phyloP scores from a whole-genome alignment of 2,113 vertebrate genomes.

The Scomber japonicus region DNA sequence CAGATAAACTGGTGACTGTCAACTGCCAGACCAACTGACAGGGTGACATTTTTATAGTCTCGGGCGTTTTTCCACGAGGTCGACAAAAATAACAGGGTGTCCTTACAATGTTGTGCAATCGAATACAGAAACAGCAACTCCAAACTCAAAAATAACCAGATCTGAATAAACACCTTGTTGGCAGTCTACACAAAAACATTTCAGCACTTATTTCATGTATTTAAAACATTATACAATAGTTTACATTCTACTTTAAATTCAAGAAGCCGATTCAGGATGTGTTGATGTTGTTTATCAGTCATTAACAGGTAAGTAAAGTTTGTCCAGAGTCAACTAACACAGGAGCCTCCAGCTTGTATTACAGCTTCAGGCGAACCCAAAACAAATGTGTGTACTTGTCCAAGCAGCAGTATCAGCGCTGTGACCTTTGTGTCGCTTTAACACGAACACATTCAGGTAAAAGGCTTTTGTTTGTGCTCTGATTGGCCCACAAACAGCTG shows the following conservation, averaged over 20 bases:
- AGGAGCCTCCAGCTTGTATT: neutral
- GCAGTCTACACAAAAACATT: neutral
- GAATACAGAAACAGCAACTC: neutral
- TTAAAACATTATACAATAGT: neutral
- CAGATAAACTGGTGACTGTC: neutral
- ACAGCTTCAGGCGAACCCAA: neutral
- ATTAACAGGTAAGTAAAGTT: neutral
- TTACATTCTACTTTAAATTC: no score
- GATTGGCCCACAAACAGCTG: neutral
- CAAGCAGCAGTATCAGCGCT: neutral
- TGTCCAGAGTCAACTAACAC: neutral
- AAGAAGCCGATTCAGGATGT: neutral
- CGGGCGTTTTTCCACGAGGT: neutral
- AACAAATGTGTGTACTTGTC: slow-evolving; percentile 22
- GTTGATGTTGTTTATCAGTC: neutral
- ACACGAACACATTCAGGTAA: slow-evolving; percentile 17
- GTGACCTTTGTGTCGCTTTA: slow-evolving; percentile 14
- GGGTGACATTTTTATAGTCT: neutral
- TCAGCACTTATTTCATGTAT: neutral
- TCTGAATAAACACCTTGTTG: slow-evolving; percentile 5
- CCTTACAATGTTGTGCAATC: slow-evolving; percentile 14
- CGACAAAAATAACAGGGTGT: slow-evolving; percentile 5
- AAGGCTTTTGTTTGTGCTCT: slow-evolving; percentile 18
- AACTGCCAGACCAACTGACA: neutral
- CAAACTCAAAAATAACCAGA: neutral